phyloP scores from a whole-genome alignment of 2,113 vertebrate species.

The Melanerpes aurifrons region DNA sequence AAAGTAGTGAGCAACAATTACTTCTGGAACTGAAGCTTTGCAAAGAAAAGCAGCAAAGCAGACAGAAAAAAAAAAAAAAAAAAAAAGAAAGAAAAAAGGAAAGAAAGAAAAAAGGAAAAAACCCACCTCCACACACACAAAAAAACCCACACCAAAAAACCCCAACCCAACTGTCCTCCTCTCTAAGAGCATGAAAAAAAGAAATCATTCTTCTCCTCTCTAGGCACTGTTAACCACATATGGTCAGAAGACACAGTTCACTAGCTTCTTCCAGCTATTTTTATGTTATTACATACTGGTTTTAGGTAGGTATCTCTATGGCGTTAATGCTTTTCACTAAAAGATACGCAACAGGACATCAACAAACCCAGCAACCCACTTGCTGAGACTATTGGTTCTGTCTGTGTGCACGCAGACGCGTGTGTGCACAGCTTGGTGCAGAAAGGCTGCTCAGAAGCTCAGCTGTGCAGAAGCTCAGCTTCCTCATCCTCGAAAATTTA shows the following conservation, averaged over 20 bases:
- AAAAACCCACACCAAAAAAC: too few species aligned
- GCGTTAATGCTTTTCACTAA: neutral
- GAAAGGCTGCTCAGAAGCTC: neutral
- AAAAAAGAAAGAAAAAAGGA: too few species aligned
- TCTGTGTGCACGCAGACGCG: fast-evolving
- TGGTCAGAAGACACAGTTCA: neutral
- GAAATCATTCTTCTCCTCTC: neutral
- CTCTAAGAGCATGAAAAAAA: neutral
- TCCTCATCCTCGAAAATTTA: neutral
- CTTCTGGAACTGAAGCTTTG: neutral
- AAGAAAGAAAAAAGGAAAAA: too few species aligned
- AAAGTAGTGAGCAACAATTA: neutral
- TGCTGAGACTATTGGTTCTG: neutral
- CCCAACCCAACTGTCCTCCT: neutral
- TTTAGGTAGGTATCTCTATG: neutral
- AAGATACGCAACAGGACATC: neutral
- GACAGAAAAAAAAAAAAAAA: neutral
- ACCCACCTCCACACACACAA: too few species aligned
- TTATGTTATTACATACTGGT: neutral
- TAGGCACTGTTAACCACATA: fast-evolving
- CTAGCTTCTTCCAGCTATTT: neutral
- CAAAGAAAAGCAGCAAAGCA: neutral
- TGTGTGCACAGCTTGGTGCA: neutral
- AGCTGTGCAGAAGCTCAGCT: neutral
- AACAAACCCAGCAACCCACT: neutral